A percentile compares a stretch with the other conserved stretches of the same genome.
These are phyloP conservation scores for Psephotus haematonotus DNA, from an alignment of 2,113 vertebrate genomes.

Conservation along the genomic window DNA sequence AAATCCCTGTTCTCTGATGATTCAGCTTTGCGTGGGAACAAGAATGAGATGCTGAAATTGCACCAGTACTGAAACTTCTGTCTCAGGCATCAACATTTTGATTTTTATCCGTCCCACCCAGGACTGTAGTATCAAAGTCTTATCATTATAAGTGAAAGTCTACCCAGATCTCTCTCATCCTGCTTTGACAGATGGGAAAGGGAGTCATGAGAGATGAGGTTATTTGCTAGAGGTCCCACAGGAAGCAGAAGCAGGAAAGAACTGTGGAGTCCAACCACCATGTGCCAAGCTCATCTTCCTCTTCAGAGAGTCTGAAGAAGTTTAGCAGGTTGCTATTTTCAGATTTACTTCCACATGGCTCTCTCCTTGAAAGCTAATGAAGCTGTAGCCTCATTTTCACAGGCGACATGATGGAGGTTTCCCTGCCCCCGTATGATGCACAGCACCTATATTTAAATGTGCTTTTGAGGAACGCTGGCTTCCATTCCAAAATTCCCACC, in stretches of 20 bases:
- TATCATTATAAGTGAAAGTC: not conserved
- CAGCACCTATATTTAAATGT: not conserved
- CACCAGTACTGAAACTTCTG: slow-evolving; percentile 49
- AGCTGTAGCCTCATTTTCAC: not conserved
- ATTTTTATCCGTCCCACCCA: not conserved
- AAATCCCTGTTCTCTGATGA: slow-evolving; percentile 49
- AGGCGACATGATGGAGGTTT: not conserved
- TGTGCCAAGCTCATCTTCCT: not conserved
- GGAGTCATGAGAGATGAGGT: not conserved
- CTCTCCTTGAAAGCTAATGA: not conserved
- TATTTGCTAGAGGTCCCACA: not conserved
- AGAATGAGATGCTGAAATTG: slow-evolving; percentile 53
- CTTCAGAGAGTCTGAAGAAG: not conserved
- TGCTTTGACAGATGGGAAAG: not conserved
- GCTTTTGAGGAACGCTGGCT: not conserved
- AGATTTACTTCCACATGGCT: not conserved
- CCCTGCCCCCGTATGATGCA: not conserved
- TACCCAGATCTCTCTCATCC: not conserved
- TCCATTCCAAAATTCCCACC: not conserved
- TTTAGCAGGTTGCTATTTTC: slow-evolving; percentile 27
- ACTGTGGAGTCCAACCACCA: rapidly evolving
- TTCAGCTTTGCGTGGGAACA: slow-evolving; percentile 63
- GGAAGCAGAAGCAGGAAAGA: slow-evolving; percentile 11
- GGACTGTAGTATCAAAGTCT: not conserved
- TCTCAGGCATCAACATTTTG: slow-evolving; percentile 40